Conservation (phyloP, 2,888 invertebrate species). For the Dasypogon diadema region DNA sequence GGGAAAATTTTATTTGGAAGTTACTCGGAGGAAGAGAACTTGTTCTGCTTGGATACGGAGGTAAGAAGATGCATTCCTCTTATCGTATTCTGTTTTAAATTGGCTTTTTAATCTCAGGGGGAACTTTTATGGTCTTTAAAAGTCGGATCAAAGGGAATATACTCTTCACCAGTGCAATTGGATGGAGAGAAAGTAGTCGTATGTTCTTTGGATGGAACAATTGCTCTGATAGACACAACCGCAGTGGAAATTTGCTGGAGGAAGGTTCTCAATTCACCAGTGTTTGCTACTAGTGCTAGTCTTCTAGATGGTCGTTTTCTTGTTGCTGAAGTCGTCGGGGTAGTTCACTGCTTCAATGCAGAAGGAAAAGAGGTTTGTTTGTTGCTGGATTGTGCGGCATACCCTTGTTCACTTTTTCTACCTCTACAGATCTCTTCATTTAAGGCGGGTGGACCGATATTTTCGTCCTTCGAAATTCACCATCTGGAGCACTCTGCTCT, state of each 20-base stretch:
- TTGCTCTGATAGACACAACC: slow-evolving; percentile 68
- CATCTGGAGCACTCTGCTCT: slow-evolving; percentile 65
- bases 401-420: no score
- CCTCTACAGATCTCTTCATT: no score
- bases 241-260: slow-evolving; percentile 71
- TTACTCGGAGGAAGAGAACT: slow-evolving; percentile 68
- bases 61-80: slow-evolving; percentile 58
- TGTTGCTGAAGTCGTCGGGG: slow-evolving; percentile 69
- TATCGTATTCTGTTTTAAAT: no score
- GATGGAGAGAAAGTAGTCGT: slow-evolving; percentile 64
- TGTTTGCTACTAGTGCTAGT: slow-evolving; percentile 73
- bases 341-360: slow-evolving; percentile 71
- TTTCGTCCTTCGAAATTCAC: slow-evolving; percentile 75
- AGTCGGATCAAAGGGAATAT: slow-evolving; percentile 70
- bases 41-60: slow-evolving; percentile 62
- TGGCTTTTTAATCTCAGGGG: slow-evolving; percentile 5
- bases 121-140: slow-evolving; percentile 62
- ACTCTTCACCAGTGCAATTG: slow-evolving; percentile 69
- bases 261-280: slow-evolving; percentile 69
- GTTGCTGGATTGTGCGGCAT: background rate
- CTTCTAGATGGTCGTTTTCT: slow-evolving; percentile 59
- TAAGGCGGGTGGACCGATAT: slow-evolving; percentile 75
- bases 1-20: slow-evolving; percentile 72
- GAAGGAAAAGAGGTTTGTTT: slow-evolving; percentile 70
- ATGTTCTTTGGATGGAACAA: slow-evolving; percentile 72